Base-by-base conservation (phyloP, 2,888 invertebrate genomes). In the Prosopocoilus inquinatus region DNA sequence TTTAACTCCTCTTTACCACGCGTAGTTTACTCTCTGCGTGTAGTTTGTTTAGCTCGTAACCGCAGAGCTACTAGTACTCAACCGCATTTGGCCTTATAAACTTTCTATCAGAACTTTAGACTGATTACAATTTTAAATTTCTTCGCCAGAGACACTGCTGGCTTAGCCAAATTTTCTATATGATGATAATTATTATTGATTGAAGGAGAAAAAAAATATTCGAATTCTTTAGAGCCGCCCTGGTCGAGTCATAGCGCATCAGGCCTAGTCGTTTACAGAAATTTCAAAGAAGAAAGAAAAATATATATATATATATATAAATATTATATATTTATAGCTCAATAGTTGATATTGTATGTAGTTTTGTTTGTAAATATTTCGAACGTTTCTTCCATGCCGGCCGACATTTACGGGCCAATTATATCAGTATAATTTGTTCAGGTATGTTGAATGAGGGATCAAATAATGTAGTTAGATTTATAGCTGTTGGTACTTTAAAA, bases 1-100 rank as follows among this genome's bases (percentile, higher is more conserved):
- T 83, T 74, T 88, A 84, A 84, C 78, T 82, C 78, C 78, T 80
- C 68, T 64, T 71, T 70, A 70, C 75, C 75, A 74, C 75, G 71
- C 57, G 68, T 72, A 73, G 71, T 56, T 54, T 41, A 11, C 20
- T 28, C 20, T 28, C 20, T 28, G 20, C 20, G 20, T 28, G 20
- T 28, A 28, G 20, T 28, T 28, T 57, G 45, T 39, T 50, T 59
- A 59, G 55, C 50, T 59, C 48, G 39, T 52, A 58, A 62, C 59
- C 45, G 67, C 64, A 66, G 67, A 64, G 65, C 60, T 64, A 28
- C 20, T 28, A 64, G 62, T 56, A 59, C 62, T 67, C 64, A 65
- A 72, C 70, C 72, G 70, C 69, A 64, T 72, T 75, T 74, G 74
- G 75, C 75, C 75, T 75, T 75, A 74, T 70, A 67, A 64, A 68